Base-by-base conservation (phyloP, 2,113 vertebrate genomes). In the Butorides virescens region DNA sequence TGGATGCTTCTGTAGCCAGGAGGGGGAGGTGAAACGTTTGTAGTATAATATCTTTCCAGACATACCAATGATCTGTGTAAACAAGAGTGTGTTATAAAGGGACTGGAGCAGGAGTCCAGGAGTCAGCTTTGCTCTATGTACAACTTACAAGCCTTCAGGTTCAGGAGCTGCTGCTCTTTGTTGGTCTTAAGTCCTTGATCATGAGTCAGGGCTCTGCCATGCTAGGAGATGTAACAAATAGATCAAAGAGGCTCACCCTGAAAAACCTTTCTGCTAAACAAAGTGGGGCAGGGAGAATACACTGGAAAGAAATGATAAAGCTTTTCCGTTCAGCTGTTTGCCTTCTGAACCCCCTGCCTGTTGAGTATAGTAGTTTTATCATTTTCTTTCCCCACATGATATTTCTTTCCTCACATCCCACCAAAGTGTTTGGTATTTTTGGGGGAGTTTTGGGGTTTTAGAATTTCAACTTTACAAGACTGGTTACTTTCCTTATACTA, bases 21-120 rank as follows among this genome's bases (percentile, higher is more conserved):
- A 89, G 71, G 73, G 46, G 89, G 84, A 87, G 29, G 46, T 70
- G 84, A 87, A 88, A 14, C 2, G 0, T 91, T 92, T 83, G 71
- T 59, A 92, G 62, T 74, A 12, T 4, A 67, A 9, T 32, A n/a
- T 89, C 77, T 95, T 86, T 76, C 81, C 87, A 95, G 91, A 91
- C 77, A 82, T 74, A 95, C 84, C 58, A 32, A 47, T 67, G 73
- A 94, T 88, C 58, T 90, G 23, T 50, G 74, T 82, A 92, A 95
- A 59, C 37, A 91, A 26, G 22, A 73, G 59, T 26, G 37, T 73
- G 32, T 76, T 79, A 78, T 79, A 78, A 89, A 88, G 52, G 30
- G 39, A 39, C 58, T 63, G 58, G 42, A 94, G n/a, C 37, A 67
- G 44, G 56, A 93, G 20, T 34, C 66, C n/a, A 37, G 76, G 30